A percentile compares a stretch with the other conserved stretches of the same genome.
Evolutionary conservation across 2,797 vertebrate species (phyloP).

Genomic region (Pseudochaenichthys georgianus): DNA sequence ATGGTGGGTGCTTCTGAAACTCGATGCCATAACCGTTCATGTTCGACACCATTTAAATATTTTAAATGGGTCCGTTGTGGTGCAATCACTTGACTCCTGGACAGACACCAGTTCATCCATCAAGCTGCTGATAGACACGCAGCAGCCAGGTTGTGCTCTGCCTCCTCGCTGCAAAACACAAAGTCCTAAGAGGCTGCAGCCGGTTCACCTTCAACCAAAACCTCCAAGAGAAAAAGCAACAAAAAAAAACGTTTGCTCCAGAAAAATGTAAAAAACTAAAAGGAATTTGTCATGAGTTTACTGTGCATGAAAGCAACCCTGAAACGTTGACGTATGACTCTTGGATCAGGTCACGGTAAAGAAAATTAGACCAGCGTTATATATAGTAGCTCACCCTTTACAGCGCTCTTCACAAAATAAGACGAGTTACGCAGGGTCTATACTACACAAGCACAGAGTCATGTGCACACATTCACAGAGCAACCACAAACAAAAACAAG

Average conservation of each 20-base stretch:
- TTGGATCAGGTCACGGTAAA: slow-evolving; percentile 55
- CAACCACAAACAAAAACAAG: slow-evolving; percentile 35
- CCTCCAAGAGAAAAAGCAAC: not conserved
- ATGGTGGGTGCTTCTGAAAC: slow-evolving; percentile 79
- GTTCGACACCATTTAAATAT: slow-evolving; percentile 84
- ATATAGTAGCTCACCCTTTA: slow-evolving; percentile 70
- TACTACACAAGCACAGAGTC: slow-evolving; percentile 19
- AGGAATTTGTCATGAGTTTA: slow-evolving; percentile 47
- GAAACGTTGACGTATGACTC: slow-evolving; percentile 62
- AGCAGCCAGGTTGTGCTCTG: slow-evolving; percentile 7
- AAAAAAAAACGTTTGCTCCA: not conserved
- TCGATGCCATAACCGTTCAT: slow-evolving; percentile 71
- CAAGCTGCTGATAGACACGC: slow-evolving; percentile 60
- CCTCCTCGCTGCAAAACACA: slow-evolving; percentile 13
- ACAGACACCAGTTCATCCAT: slow-evolving; percentile 78
- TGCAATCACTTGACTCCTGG: slow-evolving; percentile 84
- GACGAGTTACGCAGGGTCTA: slow-evolving; percentile 37
- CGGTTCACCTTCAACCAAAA: slow-evolving; percentile 25
- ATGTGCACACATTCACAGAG: slow-evolving; percentile 10
- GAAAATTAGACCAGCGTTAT: slow-evolving; percentile 61
- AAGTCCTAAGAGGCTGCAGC: slow-evolving; percentile 1
- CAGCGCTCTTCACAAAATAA: slow-evolving; percentile 63
- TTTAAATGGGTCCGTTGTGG: slow-evolving; percentile 81
- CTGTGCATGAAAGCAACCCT: slow-evolving; percentile 53
- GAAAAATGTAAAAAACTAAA: slow-evolving; percentile 29